phyloP scores from a whole-genome alignment of 2,888 invertebrate genomes.

The Cryptus viduatorius region DNA sequence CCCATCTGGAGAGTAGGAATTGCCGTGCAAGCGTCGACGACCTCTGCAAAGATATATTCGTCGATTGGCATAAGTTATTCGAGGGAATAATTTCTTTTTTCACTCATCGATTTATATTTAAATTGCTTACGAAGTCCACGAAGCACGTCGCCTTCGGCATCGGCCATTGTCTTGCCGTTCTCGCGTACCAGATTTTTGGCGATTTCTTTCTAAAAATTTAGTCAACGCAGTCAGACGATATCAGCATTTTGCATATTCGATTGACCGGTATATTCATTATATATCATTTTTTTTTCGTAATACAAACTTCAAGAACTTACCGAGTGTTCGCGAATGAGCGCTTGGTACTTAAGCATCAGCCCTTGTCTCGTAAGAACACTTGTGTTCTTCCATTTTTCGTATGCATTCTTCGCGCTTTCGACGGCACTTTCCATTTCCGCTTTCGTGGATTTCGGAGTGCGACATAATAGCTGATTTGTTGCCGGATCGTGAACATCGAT shows the following conservation, averaged over 20 bases:
- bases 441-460: slow-evolving; percentile 96
- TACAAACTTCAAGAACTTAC: slow-evolving; percentile 78
- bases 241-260: background rate
- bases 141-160: slow-evolving; percentile 99
- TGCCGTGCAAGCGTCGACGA: slow-evolving; percentile 98
- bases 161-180: slow-evolving; percentile 98
- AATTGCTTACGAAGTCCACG: slow-evolving; percentile 96
- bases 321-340: slow-evolving; percentile 81
- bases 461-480: slow-evolving; percentile 92
- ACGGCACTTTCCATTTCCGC: slow-evolving; percentile 96
- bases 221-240: background rate
- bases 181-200: slow-evolving; percentile 97
- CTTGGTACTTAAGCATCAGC: slow-evolving; percentile 92
- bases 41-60: slow-evolving; percentile 88
- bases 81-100: background rate
- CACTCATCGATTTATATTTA: background rate
- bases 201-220: slow-evolving; percentile 89
- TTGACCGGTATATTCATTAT: background rate
- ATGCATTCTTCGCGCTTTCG: slow-evolving; percentile 92
- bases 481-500: slow-evolving; percentile 98
- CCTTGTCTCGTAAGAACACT: slow-evolving; percentile 97
- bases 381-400: slow-evolving; percentile 94
- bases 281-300: background rate
- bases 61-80: background rate
- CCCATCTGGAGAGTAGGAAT: slow-evolving; percentile 97